Base-by-base conservation (phyloP, 2,797 vertebrate genomes). In the Bradypodion pumilum region DNA sequence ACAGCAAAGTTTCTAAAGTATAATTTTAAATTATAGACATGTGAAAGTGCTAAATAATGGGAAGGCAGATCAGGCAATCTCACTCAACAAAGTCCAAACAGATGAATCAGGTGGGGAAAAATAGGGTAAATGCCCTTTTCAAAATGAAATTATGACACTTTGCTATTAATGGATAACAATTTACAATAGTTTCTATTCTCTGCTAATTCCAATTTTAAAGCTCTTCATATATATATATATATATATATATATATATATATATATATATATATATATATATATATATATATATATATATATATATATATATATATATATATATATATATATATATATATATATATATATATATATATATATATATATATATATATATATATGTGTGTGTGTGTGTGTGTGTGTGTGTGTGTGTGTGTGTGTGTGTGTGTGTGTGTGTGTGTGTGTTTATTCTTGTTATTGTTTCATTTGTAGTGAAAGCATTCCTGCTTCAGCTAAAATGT, bases 401-500 rank as follows among this genome's bases (percentile, higher is more conserved):
- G n/a, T n/a, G n/a, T n/a, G n/a, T n/a, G n/a, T n/a, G n/a, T n/a
- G n/a, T n/a, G n/a, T n/a, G n/a, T n/a, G n/a, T n/a, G n/a, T n/a
- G n/a, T n/a, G n/a, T 62, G 82, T 89, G 91, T 90, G 12, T 13
- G n/a, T n/a, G n/a, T n/a, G n/a, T n/a, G n/a, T 49, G 46, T 56
- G 52, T 56, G 52, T 21, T 21, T 56, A 21, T 56, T 56, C 15
- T 56, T 56, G 13, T 21, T 56, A 10, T 9, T 10, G 52, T 56
- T 94, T 89, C 90, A 87, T 94, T 79, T 94, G 87, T 87, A 82
- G 89, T 89, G 85, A 90, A 95, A 93, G 89, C 91, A 88, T 91
- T 92, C 87, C 90, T 92, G 89, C 94, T 95, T 95, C 93, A 95
- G 95, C 94, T 94, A 93, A 95, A 95, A 92, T 92, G 93, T 95